phyloP scores from a whole-genome alignment of 2,888 invertebrate species.

The Diarsia dahlii region DNA sequence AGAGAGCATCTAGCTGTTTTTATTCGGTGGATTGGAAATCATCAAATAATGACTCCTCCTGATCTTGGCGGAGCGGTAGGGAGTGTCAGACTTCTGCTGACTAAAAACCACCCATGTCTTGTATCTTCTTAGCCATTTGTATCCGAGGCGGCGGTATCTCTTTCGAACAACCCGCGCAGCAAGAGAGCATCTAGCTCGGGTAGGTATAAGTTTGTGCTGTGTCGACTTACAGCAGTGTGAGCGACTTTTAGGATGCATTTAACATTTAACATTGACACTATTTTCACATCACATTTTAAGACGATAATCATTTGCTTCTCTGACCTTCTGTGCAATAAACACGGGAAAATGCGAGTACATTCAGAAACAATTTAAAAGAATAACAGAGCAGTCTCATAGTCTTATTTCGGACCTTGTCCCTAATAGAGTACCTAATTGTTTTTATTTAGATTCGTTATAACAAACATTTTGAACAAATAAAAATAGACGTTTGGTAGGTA shows the following conservation, averaged over 20 bases:
- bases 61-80: too few species aligned
- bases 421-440: slow-evolving; percentile 71
- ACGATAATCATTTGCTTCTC: slow-evolving; percentile 64
- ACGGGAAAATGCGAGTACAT: slow-evolving; percentile 73
- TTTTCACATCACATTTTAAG: slow-evolving; percentile 61
- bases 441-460: slow-evolving; percentile 62
- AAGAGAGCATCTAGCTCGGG: neutral
- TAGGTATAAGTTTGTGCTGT: neutral
- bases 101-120: too few species aligned
- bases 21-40: too few species aligned
- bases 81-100: too few species aligned
- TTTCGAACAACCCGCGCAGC: too few species aligned
- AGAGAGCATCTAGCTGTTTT: neutral
- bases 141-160: too few species aligned
- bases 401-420: slow-evolving; percentile 71
- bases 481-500: neutral
- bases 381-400: slow-evolving; percentile 66
- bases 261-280: slow-evolving; percentile 69
- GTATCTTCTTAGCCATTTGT: too few species aligned
- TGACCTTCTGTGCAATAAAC: slow-evolving; percentile 72
- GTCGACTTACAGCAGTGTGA: slow-evolving; percentile 31
- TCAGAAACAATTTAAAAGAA: slow-evolving; percentile 71
- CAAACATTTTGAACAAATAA: slow-evolving; percentile 1
- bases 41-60: too few species aligned
- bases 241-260: slow-evolving; percentile 57